Conservation (phyloP, 2,888 invertebrate species). For the Lobophora halterata region DNA sequence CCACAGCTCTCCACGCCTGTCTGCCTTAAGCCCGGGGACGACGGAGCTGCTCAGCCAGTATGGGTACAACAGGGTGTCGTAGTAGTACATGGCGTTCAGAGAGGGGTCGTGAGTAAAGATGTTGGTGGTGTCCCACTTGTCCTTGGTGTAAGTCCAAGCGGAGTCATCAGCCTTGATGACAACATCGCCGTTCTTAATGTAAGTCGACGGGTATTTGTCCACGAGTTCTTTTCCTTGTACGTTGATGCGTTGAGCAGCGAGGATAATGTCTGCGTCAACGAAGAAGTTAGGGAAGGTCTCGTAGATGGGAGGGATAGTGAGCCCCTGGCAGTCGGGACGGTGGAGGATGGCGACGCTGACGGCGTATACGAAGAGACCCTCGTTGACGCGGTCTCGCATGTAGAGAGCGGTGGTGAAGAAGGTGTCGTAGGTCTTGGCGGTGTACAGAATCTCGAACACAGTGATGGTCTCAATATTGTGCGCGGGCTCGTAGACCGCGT, state of each 20-base stretch:
- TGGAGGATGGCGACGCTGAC: constrained; percentile 83
- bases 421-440: constrained; percentile 85
- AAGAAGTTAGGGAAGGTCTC: constrained; percentile 88
- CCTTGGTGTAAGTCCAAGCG: constrained; percentile 75
- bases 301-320: constrained; percentile 85
- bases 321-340: constrained; percentile 82
- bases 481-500: constrained; percentile 74
- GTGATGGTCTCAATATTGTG: constrained; percentile 83
- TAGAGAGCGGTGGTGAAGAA: constrained; percentile 86
- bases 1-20: constrained; percentile 28
- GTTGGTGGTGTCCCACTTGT: constrained; percentile 76
- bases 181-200: constrained; percentile 65
- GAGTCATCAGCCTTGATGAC: constrained; percentile 83
- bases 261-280: constrained; percentile 84
- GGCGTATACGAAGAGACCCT: constrained; percentile 85
- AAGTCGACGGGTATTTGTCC: constrained; percentile 52
- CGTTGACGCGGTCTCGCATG: constrained; percentile 85
- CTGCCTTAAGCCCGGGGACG: constrained; percentile 57
- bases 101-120: constrained; percentile 88
- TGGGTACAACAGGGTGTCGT: constrained; percentile 82
- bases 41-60: constrained; percentile 82
- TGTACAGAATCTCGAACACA: constrained; percentile 84
- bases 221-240: constrained; percentile 54
- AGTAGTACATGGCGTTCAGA: constrained; percentile 84
- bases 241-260: constrained; percentile 82